A percentile compares a stretch with the other conserved stretches of the same genome.
phyloP scores from a whole-genome alignment of 1,140 invertebrate genomes.

The Telenomus remus region DNA sequence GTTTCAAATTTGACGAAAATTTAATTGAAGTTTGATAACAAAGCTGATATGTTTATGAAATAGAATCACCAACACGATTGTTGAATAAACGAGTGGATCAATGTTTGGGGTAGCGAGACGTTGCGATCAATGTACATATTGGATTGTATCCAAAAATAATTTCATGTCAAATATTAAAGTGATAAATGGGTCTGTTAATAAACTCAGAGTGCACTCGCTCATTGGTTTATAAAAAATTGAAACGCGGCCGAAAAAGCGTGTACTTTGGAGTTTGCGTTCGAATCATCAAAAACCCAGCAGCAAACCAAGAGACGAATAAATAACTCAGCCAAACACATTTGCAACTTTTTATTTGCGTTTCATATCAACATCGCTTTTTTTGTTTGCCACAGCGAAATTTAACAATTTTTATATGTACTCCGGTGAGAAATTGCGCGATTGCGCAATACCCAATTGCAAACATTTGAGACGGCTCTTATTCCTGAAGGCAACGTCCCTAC shows the following conservation, averaged over 20 bases:
- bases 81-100: not conserved
- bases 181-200: not conserved
- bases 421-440: too few relatives aligned
- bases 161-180: not conserved
- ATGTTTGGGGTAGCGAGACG: slow-evolving; percentile 1
- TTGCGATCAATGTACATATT: slow-evolving; percentile 1
- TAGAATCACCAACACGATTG: too few relatives aligned
- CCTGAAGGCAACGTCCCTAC: slow-evolving; percentile 38
- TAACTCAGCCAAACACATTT: too few relatives aligned
- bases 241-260: not conserved
- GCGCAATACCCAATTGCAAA: too few relatives aligned
- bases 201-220: not conserved
- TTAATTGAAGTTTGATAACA: too few relatives aligned
- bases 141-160: slow-evolving; percentile 2
- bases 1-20: too few relatives aligned
- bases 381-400: too few relatives aligned
- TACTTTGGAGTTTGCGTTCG: not conserved
- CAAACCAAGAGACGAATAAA: not conserved
- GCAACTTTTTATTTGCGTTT: too few relatives aligned
- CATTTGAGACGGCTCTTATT: slow-evolving; percentile 5
- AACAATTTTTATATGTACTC: too few relatives aligned
- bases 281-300: slow-evolving; percentile 9
- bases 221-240: not conserved
- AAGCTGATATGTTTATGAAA: too few relatives aligned
- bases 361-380: too few relatives aligned